Conservation (phyloP, 2,113 vertebrate genomes). For the Bungarus multicinctus region DNA sequence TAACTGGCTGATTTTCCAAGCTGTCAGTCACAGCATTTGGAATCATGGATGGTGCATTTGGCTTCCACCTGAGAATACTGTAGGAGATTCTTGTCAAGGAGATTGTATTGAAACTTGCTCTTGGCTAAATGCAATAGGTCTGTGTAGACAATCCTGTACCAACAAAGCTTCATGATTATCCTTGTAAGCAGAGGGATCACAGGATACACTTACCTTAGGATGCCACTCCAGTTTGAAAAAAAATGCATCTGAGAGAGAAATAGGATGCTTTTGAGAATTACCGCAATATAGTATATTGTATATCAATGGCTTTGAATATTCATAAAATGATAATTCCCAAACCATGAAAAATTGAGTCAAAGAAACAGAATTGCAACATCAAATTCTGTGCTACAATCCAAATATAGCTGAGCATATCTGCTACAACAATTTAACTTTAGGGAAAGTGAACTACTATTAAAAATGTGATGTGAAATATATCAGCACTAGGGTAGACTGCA, state of each 20-base stretch:
- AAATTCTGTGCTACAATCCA: not conserved
- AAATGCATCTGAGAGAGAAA: not conserved
- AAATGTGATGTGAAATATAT: not conserved
- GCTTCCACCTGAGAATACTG: not conserved
- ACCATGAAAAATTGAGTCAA: not conserved
- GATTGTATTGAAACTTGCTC: not conserved
- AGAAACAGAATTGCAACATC: not conserved
- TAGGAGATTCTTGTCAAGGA: not conserved
- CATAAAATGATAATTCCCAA: not conserved
- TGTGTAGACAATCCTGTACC: not conserved
- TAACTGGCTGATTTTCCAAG: not conserved
- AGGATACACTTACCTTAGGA: not conserved
- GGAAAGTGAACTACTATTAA: not conserved
- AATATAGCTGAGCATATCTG: not conserved
- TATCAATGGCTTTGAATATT: not conserved
- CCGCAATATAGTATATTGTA: not conserved
- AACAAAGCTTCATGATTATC: not conserved
- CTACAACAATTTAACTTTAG: not conserved
- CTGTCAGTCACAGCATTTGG: not conserved
- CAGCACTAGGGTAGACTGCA: not conserved
- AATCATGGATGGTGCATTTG: not conserved
- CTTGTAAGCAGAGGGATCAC: not conserved
- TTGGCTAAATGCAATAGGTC: not conserved
- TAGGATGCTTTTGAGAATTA: not conserved
- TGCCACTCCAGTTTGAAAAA: not conserved